phyloP scores from a whole-genome alignment of 92 coral and sea anemone species.

The Ricordea florida region DNA sequence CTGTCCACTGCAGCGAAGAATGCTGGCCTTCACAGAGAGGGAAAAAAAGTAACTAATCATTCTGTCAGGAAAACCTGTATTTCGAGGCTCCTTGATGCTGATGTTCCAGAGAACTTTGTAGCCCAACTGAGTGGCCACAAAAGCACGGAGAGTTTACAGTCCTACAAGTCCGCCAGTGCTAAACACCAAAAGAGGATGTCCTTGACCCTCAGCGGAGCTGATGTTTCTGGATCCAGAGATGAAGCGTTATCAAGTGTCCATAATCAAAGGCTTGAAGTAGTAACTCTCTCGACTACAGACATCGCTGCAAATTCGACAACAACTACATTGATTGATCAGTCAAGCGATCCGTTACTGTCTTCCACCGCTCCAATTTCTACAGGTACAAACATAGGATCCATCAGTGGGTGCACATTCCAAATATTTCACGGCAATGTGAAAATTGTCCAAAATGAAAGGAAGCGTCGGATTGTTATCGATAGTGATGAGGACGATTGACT shows the following conservation, averaged over 20 bases:
- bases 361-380: too few relatives aligned
- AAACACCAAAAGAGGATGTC: neutral
- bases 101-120: too few relatives aligned
- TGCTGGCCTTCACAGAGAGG: too few relatives aligned
- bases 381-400: constrained; percentile 1
- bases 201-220: neutral
- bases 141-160: too few relatives aligned
- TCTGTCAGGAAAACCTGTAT: neutral
- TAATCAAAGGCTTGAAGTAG: neutral
- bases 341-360: too few relatives aligned
- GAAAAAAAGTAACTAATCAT: too few relatives aligned
- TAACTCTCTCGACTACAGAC: too few relatives aligned
- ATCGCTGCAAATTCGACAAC: neutral
- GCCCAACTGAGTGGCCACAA: too few relatives aligned
- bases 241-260: neutral
- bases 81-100: too few relatives aligned
- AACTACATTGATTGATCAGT: neutral
- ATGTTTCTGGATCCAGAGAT: neutral
- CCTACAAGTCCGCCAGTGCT: too few relatives aligned
- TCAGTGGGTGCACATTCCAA: neutral
- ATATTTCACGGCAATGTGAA: constrained; percentile 2
- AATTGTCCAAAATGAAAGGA: neutral
- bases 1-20: too few relatives aligned
- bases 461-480: neutral
- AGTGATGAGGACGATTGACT: neutral